These are phyloP conservation scores for Imbricaverruca yamaguchii DNA, from an alignment of 2,888 invertebrate species.

Conservation along the genomic window DNA sequence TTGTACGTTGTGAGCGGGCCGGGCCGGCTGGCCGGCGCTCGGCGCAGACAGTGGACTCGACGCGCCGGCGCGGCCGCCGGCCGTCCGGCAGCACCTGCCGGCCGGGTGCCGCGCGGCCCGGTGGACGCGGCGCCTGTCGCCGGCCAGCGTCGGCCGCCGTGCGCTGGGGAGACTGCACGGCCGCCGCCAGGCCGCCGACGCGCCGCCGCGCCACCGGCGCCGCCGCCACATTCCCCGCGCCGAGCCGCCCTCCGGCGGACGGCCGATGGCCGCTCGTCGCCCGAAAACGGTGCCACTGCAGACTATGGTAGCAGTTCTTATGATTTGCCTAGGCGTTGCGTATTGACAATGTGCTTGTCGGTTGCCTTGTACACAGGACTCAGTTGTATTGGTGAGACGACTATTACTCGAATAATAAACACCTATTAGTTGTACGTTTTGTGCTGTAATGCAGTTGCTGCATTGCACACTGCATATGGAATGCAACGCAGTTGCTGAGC, in stretches of 20 bases:
- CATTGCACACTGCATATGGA: no score
- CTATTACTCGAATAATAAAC: conserved; percentile 19
- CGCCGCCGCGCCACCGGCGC: background rate
- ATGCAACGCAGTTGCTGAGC: no score
- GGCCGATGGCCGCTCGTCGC: no score
- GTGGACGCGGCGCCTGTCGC: background rate
- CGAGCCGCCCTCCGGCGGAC: no score
- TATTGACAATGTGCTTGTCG: background rate
- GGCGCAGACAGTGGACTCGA: no score
- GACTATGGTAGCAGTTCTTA: background rate
- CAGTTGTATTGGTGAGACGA: background rate
- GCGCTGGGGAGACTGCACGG: conserved; percentile 4
- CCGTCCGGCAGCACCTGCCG: no score
- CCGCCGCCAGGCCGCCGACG: background rate
- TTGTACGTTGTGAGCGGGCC: background rate
- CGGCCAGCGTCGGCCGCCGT: background rate
- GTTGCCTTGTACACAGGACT: background rate
- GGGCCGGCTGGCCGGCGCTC: background rate
- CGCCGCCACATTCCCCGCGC: background rate
- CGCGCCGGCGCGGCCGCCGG: no score
- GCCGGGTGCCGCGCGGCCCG: background rate
- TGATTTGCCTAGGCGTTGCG: background rate
- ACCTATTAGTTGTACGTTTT: background rate
- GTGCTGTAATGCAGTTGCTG: no score
- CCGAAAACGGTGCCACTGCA: no score